Base-by-base conservation (phyloP, 2,113 vertebrate genomes). In the Coturnix japonica region DNA sequence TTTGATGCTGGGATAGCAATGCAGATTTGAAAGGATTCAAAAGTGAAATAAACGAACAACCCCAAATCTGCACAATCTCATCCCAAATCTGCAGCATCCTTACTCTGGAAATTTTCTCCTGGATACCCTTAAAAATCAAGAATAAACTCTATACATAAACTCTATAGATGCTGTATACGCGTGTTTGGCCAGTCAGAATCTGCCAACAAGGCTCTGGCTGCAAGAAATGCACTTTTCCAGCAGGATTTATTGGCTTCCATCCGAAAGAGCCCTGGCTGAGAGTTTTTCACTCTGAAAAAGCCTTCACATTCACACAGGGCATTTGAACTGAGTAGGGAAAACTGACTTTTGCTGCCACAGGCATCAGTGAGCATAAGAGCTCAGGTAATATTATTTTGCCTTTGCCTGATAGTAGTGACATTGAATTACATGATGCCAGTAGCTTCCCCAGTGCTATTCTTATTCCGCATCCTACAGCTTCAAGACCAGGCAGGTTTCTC, bases 1-100 rank as follows among this genome's bases (percentile, higher is more conserved):
- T 47, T 18, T 39, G 56, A 53, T 22, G 46, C 65, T 61, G 41
- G 66, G 35, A 77, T 78, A 56, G 77, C 67, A 72, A 90, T 46
- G 81, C 66, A 67, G 43, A 26, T 74, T 69, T 43, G 39, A 63
- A 30, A 63, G 47, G 82, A 66, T 72, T 61, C 9, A 1, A 46
- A 51, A 35, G 66, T 73, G 72, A 73, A 90, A 86, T 73, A 87
- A 86, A 82, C 60, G 82, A 65, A 63, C 54, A 39, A 67, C 18
- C 54, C 25, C 60, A 46, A 63, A 78, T 17, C 66, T 39, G 23
- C 82, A 63, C 22, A 47, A 47, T 47, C 47, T 47, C 47, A 63
- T 14, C 66, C 30, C 60, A 51, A 69, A 78, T 17, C 60, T 33
- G 20, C 87, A 63, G 60, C 28, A 56, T 64, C 46, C 33, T 61